Evolutionary conservation across 2,888 invertebrate genomes (phyloP).

Genomic region (Spicauda simplicius): DNA sequence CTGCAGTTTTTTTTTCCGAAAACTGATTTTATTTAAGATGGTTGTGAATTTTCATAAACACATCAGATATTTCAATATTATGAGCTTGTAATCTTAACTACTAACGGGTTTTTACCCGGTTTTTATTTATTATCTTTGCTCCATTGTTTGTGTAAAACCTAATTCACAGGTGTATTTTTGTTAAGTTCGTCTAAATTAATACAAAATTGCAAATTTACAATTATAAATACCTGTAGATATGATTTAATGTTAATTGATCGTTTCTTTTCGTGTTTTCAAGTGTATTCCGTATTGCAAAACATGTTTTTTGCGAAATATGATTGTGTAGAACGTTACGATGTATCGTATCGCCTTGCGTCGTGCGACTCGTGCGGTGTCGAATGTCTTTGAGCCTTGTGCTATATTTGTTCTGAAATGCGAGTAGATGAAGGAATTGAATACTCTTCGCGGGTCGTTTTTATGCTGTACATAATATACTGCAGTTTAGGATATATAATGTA

Average conservation of each 20-base stretch:
- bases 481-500: no score
- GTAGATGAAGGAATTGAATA: conserved; percentile 11
- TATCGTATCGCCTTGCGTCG: conserved; percentile 7
- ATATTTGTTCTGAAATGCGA: conserved; percentile 18
- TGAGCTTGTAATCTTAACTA: no score
- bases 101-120: no score
- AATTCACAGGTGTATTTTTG: no score
- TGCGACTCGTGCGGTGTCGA: conserved; percentile 8
- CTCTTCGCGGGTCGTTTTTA: neutral
- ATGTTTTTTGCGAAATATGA: conserved; percentile 23
- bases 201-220: neutral
- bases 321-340: neutral
- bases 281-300: conserved; percentile 15
- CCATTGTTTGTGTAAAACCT: no score
- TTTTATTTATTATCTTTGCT: no score
- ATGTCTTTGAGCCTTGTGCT: conserved; percentile 25
- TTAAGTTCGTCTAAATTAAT: neutral
- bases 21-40: no score
- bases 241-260: conserved; percentile 4
- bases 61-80: no score
- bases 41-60: no score
- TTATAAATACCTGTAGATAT: neutral
- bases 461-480: neutral
- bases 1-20: no score
- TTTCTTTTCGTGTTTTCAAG: conserved; percentile 8